Percentiles rank a stretch among this genome's conserved stretches.
Conservation (phyloP, 2,888 invertebrate genomes). For the Elmis aenea region DNA sequence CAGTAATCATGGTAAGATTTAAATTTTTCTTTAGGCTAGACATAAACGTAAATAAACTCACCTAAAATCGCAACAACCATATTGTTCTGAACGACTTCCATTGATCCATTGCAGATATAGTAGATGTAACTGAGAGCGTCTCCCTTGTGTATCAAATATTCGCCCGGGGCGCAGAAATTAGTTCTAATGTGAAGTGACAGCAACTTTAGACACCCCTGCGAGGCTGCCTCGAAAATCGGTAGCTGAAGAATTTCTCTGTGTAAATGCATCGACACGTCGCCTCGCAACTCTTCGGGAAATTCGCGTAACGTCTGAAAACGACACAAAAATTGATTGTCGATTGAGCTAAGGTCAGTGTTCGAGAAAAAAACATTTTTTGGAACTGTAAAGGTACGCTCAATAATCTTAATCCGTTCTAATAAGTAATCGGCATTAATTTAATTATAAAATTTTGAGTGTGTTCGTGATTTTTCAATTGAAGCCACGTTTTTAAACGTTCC, state of each 20-base stretch:
- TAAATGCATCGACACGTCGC: slow-evolving; percentile 93
- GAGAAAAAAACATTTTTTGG: no score
- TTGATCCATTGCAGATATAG: slow-evolving; percentile 93
- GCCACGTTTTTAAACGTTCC: no score
- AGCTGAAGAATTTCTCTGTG: slow-evolving; percentile 90
- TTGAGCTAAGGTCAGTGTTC: no score
- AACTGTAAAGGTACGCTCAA: no score
- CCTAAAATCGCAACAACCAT: slow-evolving; percentile 97
- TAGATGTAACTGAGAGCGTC: slow-evolving; percentile 92
- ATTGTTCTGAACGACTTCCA: slow-evolving; percentile 94
- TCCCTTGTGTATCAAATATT: slow-evolving; percentile 89
- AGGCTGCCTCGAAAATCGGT: slow-evolving; percentile 91
- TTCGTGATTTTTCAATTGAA: no score
- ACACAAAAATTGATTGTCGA: not conserved
- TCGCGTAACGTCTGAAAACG: slow-evolving; percentile 77
- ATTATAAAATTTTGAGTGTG: no score
- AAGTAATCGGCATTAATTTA: no score
- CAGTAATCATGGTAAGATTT: not conserved
- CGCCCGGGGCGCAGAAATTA: slow-evolving; percentile 95
- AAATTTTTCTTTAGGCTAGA: no score
- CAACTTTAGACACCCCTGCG: slow-evolving; percentile 90
- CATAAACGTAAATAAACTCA: no score
- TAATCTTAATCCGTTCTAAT: no score
- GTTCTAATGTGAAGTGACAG: slow-evolving; percentile 88
- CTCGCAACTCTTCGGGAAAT: slow-evolving; percentile 92